phyloP scores from a whole-genome alignment of 2,888 invertebrate genomes.

The Himalopsyche kuldschensis region DNA sequence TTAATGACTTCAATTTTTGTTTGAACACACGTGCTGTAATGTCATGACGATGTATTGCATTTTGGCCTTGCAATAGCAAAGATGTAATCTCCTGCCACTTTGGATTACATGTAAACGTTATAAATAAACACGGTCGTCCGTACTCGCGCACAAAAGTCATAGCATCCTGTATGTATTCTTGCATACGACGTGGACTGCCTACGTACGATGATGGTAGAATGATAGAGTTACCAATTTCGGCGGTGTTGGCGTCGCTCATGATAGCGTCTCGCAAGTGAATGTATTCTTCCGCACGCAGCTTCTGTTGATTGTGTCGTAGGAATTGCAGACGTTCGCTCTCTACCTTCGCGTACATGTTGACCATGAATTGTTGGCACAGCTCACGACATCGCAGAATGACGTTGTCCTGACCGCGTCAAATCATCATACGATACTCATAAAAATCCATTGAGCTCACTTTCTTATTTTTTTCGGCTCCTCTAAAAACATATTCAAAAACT shows the following conservation, averaged over 20 bases:
- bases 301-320: no score
- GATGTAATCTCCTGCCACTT: not conserved
- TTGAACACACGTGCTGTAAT: no score
- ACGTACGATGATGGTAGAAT: no score
- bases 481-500: no score
- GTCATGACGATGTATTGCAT: conserved; percentile 39
- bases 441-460: no score
- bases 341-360: not conserved
- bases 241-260: conserved; percentile 27
- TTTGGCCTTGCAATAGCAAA: conserved; percentile 23
- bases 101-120: conserved; percentile 13
- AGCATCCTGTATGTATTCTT: not conserved
- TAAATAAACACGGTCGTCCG: not conserved
- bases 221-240: no score
- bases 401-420: no score
- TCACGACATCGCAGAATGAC: not conserved
- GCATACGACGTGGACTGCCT: not conserved
- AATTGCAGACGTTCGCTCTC: no score
- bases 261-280: conserved; percentile 42
- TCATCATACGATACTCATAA: no score
- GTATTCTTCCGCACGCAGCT: no score
- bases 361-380: not conserved
- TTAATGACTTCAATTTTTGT: no score
- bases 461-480: no score
- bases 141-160: conserved; percentile 2